Percentiles rank a stretch among this genome's conserved stretches.
Conservation (phyloP, 2,888 invertebrate species). For the Monochamus alternatus region DNA sequence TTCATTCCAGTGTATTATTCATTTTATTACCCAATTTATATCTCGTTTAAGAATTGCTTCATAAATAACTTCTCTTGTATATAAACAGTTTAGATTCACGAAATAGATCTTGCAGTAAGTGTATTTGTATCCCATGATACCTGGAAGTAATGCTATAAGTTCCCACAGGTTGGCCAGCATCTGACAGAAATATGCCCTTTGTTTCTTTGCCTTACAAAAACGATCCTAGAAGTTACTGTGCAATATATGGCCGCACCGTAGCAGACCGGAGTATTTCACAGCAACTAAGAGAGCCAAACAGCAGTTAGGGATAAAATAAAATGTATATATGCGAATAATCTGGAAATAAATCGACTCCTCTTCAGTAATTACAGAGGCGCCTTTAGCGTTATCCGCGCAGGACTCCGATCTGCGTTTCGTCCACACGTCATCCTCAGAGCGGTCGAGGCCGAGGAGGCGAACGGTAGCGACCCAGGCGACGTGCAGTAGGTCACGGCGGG, state of each 20-base stretch:
- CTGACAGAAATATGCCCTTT: slow-evolving; percentile 32
- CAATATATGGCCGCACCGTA: slow-evolving; percentile 48
- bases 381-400: neutral
- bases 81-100: neutral
- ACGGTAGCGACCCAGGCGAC: slow-evolving; percentile 10
- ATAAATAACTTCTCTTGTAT: too few relatives aligned
- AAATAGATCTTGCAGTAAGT: neutral
- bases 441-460: neutral
- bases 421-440: slow-evolving; percentile 15
- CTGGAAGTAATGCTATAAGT: slow-evolving; percentile 17
- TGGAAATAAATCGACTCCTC: slow-evolving; percentile 55
- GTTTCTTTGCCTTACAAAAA: slow-evolving; percentile 40
- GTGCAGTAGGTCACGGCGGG: slow-evolving; percentile 29
- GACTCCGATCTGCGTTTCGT: neutral
- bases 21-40: too few relatives aligned
- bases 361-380: slow-evolving; percentile 31
- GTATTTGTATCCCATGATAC: slow-evolving; percentile 5
- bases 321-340: slow-evolving; percentile 56
- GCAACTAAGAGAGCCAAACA: slow-evolving; percentile 44
- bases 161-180: neutral
- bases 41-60: too few relatives aligned
- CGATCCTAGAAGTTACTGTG: slow-evolving; percentile 36
- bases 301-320: slow-evolving; percentile 50
- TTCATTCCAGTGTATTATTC: too few relatives aligned
- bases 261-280: slow-evolving; percentile 48